A percentile compares a stretch with the other conserved stretches of the same genome.
Conservation (phyloP, 2,797 vertebrate genomes). For the Gephyroberyx darwinii region DNA sequence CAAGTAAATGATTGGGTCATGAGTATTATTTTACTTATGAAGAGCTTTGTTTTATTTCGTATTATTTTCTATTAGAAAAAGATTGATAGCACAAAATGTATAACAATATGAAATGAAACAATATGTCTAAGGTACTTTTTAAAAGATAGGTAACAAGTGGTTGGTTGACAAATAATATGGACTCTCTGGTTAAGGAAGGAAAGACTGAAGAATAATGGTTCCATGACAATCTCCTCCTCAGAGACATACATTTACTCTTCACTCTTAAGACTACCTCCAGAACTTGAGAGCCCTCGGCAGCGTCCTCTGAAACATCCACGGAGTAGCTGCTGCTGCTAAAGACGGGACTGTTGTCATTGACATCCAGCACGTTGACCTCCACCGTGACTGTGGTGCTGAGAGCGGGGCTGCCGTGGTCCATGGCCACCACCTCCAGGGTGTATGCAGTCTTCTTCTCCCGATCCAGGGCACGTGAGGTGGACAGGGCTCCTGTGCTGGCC, state of each 20-base stretch:
- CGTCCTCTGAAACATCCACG: conserved; percentile 88
- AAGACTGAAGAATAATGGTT: neutral
- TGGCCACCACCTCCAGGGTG: conserved; percentile 84
- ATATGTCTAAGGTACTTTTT: neutral
- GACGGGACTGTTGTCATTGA: conserved; percentile 92
- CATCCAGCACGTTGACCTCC: conserved; percentile 87
- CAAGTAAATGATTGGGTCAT: neutral
- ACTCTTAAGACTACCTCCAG: conserved; percentile 73
- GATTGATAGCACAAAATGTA: neutral
- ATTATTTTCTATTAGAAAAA: neutral
- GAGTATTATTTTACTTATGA: neutral
- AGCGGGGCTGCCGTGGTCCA: conserved; percentile 85
- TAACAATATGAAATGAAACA: too few relatives aligned
- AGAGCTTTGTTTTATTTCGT: too few relatives aligned
- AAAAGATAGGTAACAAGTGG: neutral
- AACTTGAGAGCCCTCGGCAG: conserved; percentile 83
- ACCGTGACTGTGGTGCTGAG: conserved; percentile 86
- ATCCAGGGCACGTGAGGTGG: conserved; percentile 87
- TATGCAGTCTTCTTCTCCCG: conserved; percentile 86
- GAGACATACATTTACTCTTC: neutral
- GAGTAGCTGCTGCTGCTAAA: conserved; percentile 84
- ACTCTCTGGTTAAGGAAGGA: too few relatives aligned
- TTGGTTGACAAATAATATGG: neutral
- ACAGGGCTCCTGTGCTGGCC: conserved; percentile 84
- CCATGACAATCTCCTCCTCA: too few relatives aligned